phyloP scores from a whole-genome alignment of 2,888 invertebrate genomes.

The Pecten maximus region DNA sequence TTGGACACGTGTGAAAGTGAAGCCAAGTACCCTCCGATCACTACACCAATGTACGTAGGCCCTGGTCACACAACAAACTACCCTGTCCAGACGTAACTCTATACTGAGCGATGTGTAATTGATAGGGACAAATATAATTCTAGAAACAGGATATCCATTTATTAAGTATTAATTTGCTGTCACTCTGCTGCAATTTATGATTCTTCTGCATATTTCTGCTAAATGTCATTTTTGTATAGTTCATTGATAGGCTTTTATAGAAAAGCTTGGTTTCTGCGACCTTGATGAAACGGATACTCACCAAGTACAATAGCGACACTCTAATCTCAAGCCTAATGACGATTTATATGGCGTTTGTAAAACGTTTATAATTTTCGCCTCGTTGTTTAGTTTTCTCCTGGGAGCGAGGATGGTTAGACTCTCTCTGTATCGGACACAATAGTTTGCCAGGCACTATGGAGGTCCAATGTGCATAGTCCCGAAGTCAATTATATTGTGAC shows the following conservation, averaged over 20 bases:
- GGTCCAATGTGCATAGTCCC: not conserved
- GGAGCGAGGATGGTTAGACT: slow-evolving; percentile 1
- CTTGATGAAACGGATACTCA: not conserved
- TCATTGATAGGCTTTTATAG: not conserved
- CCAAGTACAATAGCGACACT: not conserved
- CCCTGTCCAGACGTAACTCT: not conserved
- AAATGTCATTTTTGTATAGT: not conserved
- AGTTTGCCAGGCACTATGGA: not conserved
- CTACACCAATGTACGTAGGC: not conserved
- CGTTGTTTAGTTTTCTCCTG: not conserved
- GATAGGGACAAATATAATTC: not conserved
- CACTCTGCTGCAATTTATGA: not conserved
- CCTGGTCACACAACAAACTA: not conserved
- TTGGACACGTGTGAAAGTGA: not conserved
- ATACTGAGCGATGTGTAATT: not conserved
- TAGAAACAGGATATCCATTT: slow-evolving; percentile 10
- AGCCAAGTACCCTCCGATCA: not conserved
- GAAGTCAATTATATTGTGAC: not conserved
- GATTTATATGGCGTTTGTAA: slow-evolving; percentile 20
- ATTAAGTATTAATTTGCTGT: slow-evolving; percentile 29
- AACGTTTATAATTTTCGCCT: slow-evolving; percentile 18
- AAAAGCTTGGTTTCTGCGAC: not conserved
- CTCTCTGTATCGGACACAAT: not conserved
- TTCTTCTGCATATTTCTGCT: not conserved
- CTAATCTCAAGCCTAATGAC: not conserved